Evolutionary conservation across 2,113 vertebrate species (phyloP).

Genomic region (Coracopsis vasa): DNA sequence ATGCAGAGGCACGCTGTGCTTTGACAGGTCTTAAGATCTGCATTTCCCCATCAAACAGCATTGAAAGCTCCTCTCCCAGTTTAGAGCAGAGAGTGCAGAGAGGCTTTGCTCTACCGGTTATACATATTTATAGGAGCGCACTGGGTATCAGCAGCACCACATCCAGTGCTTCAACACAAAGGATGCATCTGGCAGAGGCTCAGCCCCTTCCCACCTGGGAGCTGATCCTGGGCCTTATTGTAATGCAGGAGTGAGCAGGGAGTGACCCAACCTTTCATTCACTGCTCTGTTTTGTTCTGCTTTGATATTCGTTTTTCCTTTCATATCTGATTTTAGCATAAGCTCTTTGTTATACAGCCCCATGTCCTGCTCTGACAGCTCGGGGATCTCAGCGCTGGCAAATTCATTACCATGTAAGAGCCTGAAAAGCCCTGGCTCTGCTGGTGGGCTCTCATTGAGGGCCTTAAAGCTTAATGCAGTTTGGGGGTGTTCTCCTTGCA

Average conservation of each 20-base stretch:
- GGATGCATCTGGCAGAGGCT: background rate
- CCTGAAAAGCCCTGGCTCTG: background rate
- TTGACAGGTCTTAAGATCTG: background rate
- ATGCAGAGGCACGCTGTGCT: background rate
- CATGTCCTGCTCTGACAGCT: background rate
- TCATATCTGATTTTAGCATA: background rate
- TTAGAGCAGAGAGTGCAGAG: background rate
- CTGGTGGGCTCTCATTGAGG: background rate
- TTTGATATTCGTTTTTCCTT: background rate
- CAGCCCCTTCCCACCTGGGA: background rate
- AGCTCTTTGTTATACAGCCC: background rate
- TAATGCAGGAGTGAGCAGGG: background rate
- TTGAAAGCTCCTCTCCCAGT: background rate
- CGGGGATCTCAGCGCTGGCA: background rate
- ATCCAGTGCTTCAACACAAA: background rate
- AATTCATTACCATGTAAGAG: background rate
- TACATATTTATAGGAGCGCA: background rate
- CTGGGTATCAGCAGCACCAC: background rate
- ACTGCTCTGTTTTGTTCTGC: background rate
- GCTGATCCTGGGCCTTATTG: background rate
- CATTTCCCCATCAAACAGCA: background rate
- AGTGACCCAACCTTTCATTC: background rate
- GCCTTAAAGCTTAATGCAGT: background rate
- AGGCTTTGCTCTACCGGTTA: fast-evolving
- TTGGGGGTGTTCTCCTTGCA: background rate